Percentiles rank a stretch among this genome's conserved stretches.
Evolutionary conservation across 1,140 invertebrate species (phyloP).

Genomic region (Orius laevigatus): DNA sequence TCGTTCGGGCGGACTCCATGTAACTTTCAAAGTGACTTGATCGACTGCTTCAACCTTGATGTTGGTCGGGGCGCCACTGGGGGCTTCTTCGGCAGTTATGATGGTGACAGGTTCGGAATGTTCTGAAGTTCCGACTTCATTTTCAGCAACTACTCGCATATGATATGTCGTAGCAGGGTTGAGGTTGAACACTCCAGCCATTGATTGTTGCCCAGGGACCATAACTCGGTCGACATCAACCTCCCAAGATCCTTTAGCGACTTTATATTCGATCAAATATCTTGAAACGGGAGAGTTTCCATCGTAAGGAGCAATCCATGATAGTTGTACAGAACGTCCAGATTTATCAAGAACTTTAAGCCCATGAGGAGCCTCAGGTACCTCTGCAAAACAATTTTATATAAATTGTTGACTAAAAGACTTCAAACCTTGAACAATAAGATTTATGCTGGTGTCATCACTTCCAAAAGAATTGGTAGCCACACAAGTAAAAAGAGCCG

Average conservation of each 20-base stretch:
- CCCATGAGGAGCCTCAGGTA: constrained; percentile 79
- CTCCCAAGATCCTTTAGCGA: constrained; percentile 58
- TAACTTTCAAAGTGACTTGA: constrained; percentile 78
- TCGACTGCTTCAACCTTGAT: constrained; percentile 81
- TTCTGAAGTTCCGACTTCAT: constrained; percentile 80
- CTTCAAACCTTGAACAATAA: constrained; percentile 73
- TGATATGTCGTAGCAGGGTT: constrained; percentile 85
- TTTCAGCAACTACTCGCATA: constrained; percentile 82
- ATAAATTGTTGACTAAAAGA: not conserved
- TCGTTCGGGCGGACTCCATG: constrained; percentile 80
- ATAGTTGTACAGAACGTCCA: constrained; percentile 72
- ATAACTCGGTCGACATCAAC: constrained; percentile 67
- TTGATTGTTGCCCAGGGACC: constrained; percentile 68
- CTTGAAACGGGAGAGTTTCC: constrained; percentile 86
- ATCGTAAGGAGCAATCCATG: constrained; percentile 86
- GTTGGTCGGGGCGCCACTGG: constrained; percentile 62
- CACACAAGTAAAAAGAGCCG: constrained; percentile 84
- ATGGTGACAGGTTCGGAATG: constrained; percentile 84
- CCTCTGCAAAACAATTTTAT: constrained; percentile 43
- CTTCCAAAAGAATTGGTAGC: constrained; percentile 89
- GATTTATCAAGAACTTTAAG: constrained; percentile 83
- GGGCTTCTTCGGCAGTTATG: constrained; percentile 88
- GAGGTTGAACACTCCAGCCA: constrained; percentile 74
- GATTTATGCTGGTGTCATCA: constrained; percentile 87
- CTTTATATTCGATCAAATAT: constrained; percentile 87